A percentile compares a stretch with the other conserved stretches of the same genome.
Evolutionary conservation across 2,113 vertebrate species (phyloP).

Genomic region (Gobiocypris rarus): DNA sequence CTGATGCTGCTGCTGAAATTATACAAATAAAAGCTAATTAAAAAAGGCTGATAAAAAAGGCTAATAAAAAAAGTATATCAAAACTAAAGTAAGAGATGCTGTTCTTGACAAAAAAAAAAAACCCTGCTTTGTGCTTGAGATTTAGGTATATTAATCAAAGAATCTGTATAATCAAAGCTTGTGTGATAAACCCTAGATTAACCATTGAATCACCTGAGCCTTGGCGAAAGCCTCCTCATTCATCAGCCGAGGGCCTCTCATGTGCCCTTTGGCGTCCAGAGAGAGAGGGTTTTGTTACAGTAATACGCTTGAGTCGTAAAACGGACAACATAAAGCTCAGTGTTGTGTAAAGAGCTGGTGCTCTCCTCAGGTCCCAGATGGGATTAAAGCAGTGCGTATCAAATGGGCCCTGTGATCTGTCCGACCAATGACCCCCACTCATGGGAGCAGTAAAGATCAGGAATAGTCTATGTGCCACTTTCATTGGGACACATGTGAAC

Average conservation of each 20-base stretch:
- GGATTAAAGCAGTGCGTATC: conserved; percentile 65
- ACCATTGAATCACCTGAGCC: background rate
- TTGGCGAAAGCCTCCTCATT: background rate
- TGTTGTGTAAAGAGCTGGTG: conserved; percentile 47
- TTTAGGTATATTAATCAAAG: background rate
- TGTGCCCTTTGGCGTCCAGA: background rate
- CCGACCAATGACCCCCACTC: conserved; percentile 71
- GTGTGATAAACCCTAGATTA: conserved; percentile 1
- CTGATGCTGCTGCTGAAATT: background rate
- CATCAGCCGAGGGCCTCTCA: conserved; percentile 5
- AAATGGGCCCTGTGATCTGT: conserved; percentile 58
- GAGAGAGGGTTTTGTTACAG: conserved; percentile 60
- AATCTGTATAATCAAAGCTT: background rate
- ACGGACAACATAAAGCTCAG: conserved; percentile 60
- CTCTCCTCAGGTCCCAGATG: conserved; percentile 46
- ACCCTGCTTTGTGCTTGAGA: background rate
- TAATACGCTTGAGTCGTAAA: background rate
- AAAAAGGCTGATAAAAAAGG: too few species aligned
- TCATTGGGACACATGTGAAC: conserved; percentile 61
- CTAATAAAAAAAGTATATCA: background rate
- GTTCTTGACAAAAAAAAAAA: background rate
- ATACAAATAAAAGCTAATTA: background rate
- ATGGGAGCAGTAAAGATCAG: conserved; percentile 58
- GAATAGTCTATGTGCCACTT: conserved; percentile 63
- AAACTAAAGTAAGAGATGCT: background rate